Percentiles rank a stretch among this genome's conserved stretches.
Conservation (phyloP, 2,113 vertebrate genomes). For the Dicentrarchus labrax region DNA sequence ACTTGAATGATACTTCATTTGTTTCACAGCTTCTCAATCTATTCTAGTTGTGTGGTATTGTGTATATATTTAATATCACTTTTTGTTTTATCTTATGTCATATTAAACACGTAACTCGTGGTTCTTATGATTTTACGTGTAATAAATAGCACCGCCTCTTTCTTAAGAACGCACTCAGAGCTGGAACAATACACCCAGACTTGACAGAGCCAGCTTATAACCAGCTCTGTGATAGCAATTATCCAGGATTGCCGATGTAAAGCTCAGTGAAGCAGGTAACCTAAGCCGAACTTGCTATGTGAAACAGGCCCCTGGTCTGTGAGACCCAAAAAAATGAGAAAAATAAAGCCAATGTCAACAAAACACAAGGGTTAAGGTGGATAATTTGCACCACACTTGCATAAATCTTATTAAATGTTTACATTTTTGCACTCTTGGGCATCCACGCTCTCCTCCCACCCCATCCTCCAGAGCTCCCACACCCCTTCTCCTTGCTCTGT, state of each 20-base stretch:
- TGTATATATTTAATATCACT: not conserved
- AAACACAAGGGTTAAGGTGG: not conserved
- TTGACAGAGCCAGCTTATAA: not conserved
- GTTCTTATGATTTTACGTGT: not conserved
- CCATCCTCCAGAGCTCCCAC: constrained; percentile 54
- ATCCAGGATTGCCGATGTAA: no score
- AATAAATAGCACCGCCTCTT: not conserved
- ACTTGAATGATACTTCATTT: not conserved
- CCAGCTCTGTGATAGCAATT: not conserved
- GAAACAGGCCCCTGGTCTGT: not conserved
- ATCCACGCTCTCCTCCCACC: constrained; percentile 4
- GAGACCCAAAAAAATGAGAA: not conserved
- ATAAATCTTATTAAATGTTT: not conserved
- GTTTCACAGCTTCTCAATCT: not conserved
- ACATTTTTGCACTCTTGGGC: constrained; percentile 24
- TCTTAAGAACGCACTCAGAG: not conserved
- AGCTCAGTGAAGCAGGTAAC: no score
- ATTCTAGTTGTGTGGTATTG: not conserved
- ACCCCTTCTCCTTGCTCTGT: constrained; percentile 61
- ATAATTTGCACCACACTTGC: not conserved
- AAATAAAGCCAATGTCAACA: not conserved
- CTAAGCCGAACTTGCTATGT: no score
- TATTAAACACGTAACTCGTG: no score
- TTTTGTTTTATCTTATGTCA: not conserved
- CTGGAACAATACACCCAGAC: not conserved